Percentiles rank a stretch among this genome's conserved stretches.
Conservation (phyloP, 2,888 invertebrate species). For the Campopleginae sp. region DNA sequence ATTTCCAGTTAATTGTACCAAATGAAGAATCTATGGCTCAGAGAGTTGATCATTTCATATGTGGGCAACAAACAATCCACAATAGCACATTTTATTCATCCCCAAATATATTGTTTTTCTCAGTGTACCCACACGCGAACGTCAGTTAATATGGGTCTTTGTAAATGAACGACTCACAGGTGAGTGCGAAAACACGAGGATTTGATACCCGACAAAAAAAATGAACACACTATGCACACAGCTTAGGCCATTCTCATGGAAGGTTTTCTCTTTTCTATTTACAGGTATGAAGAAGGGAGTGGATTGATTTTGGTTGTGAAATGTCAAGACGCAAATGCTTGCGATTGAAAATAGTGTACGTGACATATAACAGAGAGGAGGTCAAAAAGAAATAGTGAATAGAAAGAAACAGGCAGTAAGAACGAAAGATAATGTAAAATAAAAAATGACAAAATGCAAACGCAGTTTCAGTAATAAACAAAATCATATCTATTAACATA, state of each 20-base stretch:
- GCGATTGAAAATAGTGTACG: conserved; percentile 36
- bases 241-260: conserved; percentile 4
- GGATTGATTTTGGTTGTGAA: conserved; percentile 20
- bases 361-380: conserved; percentile 29
- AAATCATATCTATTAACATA: conserved; percentile 80
- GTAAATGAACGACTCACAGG: conserved; percentile 2
- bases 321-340: conserved; percentile 48
- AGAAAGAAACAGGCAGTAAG: conserved; percentile 26
- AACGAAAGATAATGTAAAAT: conserved; percentile 22
- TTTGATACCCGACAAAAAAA: conserved; percentile 35
- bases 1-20: background rate
- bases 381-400: background rate
- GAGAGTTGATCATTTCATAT: background rate
- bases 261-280: conserved; percentile 39
- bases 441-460: conserved; percentile 79
- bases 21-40: background rate
- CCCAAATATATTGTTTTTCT: background rate
- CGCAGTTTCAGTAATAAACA: conserved; percentile 76
- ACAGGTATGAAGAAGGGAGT: conserved; percentile 38
- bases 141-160: background rate
- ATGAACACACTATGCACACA: conserved; percentile 40
- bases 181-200: conserved; percentile 18
- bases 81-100: background rate
- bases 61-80: background rate
- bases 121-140: background rate